Base-by-base conservation (phyloP, 30 jellyfish, hydroid and myxozoan genomes). In the Sanderia malayensis region DNA sequence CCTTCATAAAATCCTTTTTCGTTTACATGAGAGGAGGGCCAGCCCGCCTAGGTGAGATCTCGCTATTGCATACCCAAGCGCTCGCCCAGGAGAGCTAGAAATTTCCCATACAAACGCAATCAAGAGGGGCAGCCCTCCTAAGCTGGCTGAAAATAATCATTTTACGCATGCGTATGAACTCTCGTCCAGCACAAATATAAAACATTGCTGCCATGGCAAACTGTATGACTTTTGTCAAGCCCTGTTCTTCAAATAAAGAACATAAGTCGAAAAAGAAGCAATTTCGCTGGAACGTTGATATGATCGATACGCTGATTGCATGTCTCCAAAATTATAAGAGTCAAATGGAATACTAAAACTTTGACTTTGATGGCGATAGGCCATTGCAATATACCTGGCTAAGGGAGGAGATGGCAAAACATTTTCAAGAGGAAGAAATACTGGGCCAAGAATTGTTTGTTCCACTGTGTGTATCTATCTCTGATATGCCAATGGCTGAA, bases 321-420 rank as follows among this genome's bases (percentile, higher is more conserved):
- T 47, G 76, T 20, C 71, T 68, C 71, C 67, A 58, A 41, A 37
- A 57, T n/a, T 67, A 68, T 44, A 58, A 80, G 22, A 55, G 76
- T 32, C 41, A 23, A 61, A 80, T 80, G 85, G 93, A 68, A 59
- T 80, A n/a, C 71, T 68, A 68, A 80, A 80, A 69, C 61, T 4
- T 68, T 2, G 86, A 80, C 71, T 80, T 80, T 59, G 93, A 80
- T 70, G 93, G 74, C 20, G 90, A 79, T 31, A 65, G 79, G 79
- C 75, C 90, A 60, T 31, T 23, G 59, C 83, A 79, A 33, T 79
- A 79, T 66, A 27, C 90, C 64, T 64, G 82, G 82, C 2, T 53
- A 24, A 64, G 90, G 53, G 90, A 63, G 66, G 84, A 64, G 57
- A 79, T 79, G 84, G 75, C 76, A 44, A 67, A 17, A 47, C 34